Percentiles rank a stretch among this genome's conserved stretches.
Conservation (phyloP, 2,888 invertebrate genomes). For the Drosophila melanosoma region DNA sequence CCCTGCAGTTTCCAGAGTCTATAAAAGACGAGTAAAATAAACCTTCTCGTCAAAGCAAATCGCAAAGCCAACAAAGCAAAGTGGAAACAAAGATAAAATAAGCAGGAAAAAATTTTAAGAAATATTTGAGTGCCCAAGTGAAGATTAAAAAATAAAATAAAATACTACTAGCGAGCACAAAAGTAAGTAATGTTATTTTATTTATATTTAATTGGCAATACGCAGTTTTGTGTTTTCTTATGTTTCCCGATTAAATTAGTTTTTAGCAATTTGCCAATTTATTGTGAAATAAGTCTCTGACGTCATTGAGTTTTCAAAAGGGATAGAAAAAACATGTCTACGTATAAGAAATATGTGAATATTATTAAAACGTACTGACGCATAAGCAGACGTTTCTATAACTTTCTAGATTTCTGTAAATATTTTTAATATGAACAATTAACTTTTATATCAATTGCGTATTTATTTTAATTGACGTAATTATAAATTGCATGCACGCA, state of each 20-base stretch:
- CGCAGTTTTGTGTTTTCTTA: slow-evolving; percentile 4
- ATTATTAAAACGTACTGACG: not conserved
- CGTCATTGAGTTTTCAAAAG: slow-evolving; percentile 54
- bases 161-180: slow-evolving; percentile 9
- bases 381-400: not conserved
- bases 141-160: slow-evolving; percentile 11
- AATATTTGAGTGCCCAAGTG: slow-evolving; percentile 11
- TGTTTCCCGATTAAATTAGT: slow-evolving; percentile 6
- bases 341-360: not conserved
- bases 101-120: slow-evolving; percentile 10
- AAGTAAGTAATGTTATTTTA: slow-evolving; percentile 37
- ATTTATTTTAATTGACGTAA: not conserved
- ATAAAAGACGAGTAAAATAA: slow-evolving; percentile 25
- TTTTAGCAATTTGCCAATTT: slow-evolving; percentile 12
- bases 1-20: slow-evolving; percentile 30
- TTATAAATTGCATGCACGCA: not conserved
- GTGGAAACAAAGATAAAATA: not conserved
- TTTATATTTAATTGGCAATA: not conserved
- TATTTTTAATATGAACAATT: not conserved
- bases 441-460: not conserved
- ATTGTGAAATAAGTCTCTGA: slow-evolving; percentile 55
- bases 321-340: not conserved
- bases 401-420: not conserved
- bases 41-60: slow-evolving; percentile 1
- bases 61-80: slow-evolving; percentile 22